A percentile compares a stretch with the other conserved stretches of the same genome.
Conservation (phyloP, 2,797 vertebrate genomes). For the Phalanger gymnotis region DNA sequence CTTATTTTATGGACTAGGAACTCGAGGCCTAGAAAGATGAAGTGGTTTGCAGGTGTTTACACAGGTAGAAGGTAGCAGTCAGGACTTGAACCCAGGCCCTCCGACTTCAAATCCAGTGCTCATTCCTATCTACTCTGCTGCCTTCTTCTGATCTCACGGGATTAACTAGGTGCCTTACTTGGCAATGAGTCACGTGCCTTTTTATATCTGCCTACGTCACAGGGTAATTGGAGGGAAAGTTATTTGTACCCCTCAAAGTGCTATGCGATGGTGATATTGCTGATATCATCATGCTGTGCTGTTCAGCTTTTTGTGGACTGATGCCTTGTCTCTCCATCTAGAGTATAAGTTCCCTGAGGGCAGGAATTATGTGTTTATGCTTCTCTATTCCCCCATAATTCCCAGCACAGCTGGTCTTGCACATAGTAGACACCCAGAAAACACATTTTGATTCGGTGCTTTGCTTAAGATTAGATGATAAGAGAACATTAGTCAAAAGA, state of each 20-base stretch:
- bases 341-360: background rate
- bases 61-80: background rate
- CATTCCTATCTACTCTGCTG: background rate
- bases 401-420: background rate
- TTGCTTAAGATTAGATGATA: background rate
- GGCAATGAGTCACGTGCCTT: background rate
- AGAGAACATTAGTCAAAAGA: background rate
- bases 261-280: background rate
- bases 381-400: background rate
- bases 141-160: background rate
- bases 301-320: background rate
- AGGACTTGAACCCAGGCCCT: background rate
- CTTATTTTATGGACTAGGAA: background rate
- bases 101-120: too few relatives aligned
- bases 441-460: background rate
- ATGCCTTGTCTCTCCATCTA: background rate
- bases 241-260: background rate
- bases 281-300: background rate
- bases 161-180: background rate
- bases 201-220: background rate
- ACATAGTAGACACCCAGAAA: background rate
- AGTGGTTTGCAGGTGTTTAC: background rate
- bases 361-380: background rate
- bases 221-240: background rate
- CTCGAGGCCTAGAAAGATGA: background rate